Conservation (phyloP, 2,113 vertebrate genomes). For the Bufo bufo region DNA sequence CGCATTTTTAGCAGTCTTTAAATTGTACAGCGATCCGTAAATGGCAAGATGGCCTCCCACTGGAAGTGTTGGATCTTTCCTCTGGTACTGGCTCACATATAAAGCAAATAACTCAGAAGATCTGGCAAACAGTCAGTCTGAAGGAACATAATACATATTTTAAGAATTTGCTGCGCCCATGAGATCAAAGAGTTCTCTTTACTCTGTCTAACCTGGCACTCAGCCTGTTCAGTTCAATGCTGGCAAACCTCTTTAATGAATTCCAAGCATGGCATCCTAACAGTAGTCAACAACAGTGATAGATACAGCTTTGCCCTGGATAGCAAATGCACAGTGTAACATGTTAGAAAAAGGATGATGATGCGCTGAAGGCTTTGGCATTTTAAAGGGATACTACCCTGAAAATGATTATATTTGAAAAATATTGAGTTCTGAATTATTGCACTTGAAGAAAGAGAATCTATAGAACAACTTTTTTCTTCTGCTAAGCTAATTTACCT, state of each 20-base stretch:
- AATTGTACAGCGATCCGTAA: background rate
- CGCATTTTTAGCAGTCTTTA: background rate
- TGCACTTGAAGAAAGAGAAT: background rate
- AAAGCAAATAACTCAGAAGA: constrained; percentile 2
- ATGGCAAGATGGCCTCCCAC: background rate
- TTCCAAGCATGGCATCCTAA: constrained; percentile 33
- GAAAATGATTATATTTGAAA: background rate
- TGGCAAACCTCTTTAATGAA: constrained; percentile 30
- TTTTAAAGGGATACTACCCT: background rate
- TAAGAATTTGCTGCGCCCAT: constrained; percentile 39
- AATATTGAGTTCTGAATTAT: background rate
- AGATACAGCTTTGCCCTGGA: background rate
- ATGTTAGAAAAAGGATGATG: background rate
- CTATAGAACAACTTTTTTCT: background rate
- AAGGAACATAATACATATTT: constrained; percentile 38
- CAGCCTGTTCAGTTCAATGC: constrained; percentile 22
- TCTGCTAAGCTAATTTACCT: background rate
- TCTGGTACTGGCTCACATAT: background rate
- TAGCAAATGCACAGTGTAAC: background rate
- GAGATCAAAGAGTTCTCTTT: constrained; percentile 34
- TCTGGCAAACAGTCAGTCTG: constrained; percentile 15
- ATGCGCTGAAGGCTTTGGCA: background rate
- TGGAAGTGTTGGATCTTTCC: background rate
- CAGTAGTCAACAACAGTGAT: constrained; percentile 10
- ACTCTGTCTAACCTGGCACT: constrained; percentile 31